A percentile compares a stretch with the other conserved stretches of the same genome.
These are phyloP conservation scores for Rhinophrynus dorsalis DNA, from an alignment of 2,797 vertebrate species.

Conservation along the genomic window DNA sequence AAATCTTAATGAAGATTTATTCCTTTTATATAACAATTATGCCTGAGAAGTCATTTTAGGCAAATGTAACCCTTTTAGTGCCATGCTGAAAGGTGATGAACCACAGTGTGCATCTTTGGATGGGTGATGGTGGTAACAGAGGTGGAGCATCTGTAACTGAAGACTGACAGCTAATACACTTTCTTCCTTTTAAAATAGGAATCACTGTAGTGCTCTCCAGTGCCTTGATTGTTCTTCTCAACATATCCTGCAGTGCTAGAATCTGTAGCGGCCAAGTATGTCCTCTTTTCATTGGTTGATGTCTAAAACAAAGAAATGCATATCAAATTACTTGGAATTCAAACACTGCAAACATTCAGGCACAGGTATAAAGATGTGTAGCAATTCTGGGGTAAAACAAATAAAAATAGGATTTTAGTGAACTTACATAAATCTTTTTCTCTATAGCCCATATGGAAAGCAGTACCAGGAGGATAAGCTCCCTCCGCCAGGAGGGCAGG, in stretches of 20 bases:
- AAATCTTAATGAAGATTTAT: conserved; percentile 24
- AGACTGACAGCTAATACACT: conserved; percentile 69
- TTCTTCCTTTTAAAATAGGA: conserved; percentile 92
- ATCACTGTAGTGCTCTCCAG: conserved; percentile 79
- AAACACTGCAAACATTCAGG: background rate
- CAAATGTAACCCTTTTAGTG: background rate
- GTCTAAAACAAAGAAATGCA: conserved; percentile 33
- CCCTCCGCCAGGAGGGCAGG: no score
- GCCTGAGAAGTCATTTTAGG: conserved; percentile 27
- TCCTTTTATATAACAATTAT: conserved; percentile 18
- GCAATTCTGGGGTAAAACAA: no score
- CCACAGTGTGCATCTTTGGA: conserved; percentile 15
- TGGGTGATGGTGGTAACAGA: conserved; percentile 45
- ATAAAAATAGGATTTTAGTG: no score
- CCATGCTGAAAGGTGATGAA: conserved; percentile 4
- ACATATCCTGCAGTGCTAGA: conserved; percentile 71
- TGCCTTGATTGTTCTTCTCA: conserved; percentile 79
- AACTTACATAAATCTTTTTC: no score
- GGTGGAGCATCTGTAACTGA: conserved; percentile 24
- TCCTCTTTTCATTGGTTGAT: conserved; percentile 83
- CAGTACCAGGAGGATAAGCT: no score
- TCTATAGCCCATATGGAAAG: background rate
- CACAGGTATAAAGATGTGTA: background rate
- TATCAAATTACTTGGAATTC: background rate
- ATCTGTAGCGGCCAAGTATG: conserved; percentile 81